These are phyloP conservation scores for Corythornis vintsioides DNA, from an alignment of 2,113 vertebrate genomes.

Conservation along the genomic window DNA sequence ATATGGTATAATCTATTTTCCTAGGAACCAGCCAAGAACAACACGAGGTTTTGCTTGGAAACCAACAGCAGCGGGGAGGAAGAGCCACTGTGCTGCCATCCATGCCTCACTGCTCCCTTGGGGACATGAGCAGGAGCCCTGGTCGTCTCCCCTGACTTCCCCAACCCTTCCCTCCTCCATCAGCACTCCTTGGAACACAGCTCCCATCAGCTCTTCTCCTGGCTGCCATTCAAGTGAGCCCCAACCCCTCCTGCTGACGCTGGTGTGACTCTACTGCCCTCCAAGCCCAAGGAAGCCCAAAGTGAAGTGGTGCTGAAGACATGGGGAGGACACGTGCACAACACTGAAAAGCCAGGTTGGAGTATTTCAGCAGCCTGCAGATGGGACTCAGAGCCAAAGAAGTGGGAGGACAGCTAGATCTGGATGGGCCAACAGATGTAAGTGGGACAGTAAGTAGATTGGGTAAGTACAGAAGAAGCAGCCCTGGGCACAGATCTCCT, in stretches of 20 bases:
- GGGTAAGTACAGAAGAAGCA: not conserved
- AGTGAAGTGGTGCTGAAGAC: not conserved
- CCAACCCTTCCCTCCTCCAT: not conserved
- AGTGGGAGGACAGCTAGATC: not conserved
- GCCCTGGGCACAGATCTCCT: not conserved
- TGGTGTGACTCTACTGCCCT: not conserved
- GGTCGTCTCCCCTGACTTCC: fast-evolving
- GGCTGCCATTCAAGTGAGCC: fast-evolving
- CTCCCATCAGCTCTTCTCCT: not conserved
- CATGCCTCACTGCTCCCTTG: not conserved
- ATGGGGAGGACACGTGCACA: not conserved
- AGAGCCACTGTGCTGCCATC: not conserved
- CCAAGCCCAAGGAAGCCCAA: not conserved
- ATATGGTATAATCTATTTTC: constrained; percentile 54
- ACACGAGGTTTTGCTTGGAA: constrained; percentile 6
- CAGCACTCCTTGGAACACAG: not conserved
- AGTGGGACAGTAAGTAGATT: not conserved
- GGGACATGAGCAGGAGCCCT: not conserved
- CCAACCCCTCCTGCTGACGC: not conserved
- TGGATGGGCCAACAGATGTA: not conserved
- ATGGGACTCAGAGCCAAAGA: not conserved
- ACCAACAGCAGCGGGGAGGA: not conserved
- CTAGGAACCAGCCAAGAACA: constrained; percentile 58
- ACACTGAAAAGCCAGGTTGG: not conserved
- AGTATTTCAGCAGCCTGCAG: not conserved